Evolutionary conservation across 2,888 invertebrate species (phyloP), one percentile per base, ranked within the genome.

Genomic region (Heterodera filipjevi): DNA sequence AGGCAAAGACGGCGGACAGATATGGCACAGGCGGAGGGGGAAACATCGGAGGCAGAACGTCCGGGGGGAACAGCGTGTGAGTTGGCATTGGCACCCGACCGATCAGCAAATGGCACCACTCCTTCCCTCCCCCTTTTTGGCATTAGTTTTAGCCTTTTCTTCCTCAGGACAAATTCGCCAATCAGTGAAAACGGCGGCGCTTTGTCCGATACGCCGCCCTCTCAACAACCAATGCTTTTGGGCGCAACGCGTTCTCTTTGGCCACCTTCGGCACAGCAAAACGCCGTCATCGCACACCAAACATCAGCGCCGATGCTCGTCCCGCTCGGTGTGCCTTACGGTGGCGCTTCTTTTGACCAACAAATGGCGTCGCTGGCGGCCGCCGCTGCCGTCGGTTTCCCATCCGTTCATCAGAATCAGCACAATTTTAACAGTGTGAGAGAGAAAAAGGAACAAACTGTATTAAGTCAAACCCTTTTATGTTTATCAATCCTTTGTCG

Each of bases 351-450:
- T 32, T 75, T 75, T n/a, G 75, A 75, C n/a, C 59, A 59, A 27
- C 75, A 64, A 66, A 75, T 75, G 66, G 64, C 75, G 27, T 53
- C 59, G 44, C 22, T 78, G 32, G 76, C 79, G 22, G 59, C 79
- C 32, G 76, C 79, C 53, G 66, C 77, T 46, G 72, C 78, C 53
- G 19, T 14, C 72, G 53, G 77, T 0, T 66, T 71, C 64, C 71
- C 77, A 46, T 27, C 73, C 22, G 46, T 33, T 70, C 39, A 27
- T 22, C 71, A 72, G 53, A 53, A 64, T 71, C 59, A 53, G 53
- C 77, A 68, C 53, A 53, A 77, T 64, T 44, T 46, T 33, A 49
- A 77, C 32, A 70, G 44, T 70, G 33, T 77, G 35, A 46, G 30
- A 39, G 22, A 16, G 19, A 39, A 22, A 39, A n/a, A 27, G 35